Conservation (phyloP, 2,797 vertebrate species). For the Artibeus lituratus region DNA sequence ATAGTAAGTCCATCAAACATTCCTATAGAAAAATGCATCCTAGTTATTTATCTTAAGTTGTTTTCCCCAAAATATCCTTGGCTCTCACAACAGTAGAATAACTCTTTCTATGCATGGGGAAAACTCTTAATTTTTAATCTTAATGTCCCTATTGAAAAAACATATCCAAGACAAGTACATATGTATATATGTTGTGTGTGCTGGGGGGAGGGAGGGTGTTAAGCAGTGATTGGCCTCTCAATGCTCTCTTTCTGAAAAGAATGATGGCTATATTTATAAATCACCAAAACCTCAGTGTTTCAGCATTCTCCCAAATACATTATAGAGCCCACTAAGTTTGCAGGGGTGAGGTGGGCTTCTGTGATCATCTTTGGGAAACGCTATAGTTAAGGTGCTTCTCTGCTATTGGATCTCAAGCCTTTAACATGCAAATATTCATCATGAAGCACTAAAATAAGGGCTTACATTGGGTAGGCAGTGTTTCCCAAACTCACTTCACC, state of each 20-base stretch:
- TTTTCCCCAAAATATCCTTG: background rate
- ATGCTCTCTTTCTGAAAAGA: conserved; percentile 25
- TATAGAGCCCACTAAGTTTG: background rate
- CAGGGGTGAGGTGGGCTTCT: background rate
- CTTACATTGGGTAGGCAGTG: background rate
- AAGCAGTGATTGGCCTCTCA: background rate
- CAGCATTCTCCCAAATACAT: background rate
- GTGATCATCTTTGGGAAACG: conserved; percentile 2
- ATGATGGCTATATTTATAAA: conserved; percentile 27
- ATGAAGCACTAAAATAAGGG: background rate
- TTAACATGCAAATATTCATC: background rate
- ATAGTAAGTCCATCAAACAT: background rate
- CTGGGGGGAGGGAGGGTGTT: background rate
- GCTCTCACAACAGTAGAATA: background rate
- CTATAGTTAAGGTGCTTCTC: background rate
- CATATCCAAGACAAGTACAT: conserved; percentile 30
- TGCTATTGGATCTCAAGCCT: background rate
- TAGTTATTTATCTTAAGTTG: background rate
- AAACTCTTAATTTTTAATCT: conserved; percentile 23
- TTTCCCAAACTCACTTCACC: background rate
- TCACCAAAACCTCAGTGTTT: conserved; percentile 17
- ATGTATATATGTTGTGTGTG: background rate
- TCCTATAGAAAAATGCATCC: background rate
- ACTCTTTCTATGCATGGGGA: background rate
- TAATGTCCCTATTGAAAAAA: background rate